phyloP scores from a whole-genome alignment of 2,888 invertebrate genomes.

The Pterostichus niger region DNA sequence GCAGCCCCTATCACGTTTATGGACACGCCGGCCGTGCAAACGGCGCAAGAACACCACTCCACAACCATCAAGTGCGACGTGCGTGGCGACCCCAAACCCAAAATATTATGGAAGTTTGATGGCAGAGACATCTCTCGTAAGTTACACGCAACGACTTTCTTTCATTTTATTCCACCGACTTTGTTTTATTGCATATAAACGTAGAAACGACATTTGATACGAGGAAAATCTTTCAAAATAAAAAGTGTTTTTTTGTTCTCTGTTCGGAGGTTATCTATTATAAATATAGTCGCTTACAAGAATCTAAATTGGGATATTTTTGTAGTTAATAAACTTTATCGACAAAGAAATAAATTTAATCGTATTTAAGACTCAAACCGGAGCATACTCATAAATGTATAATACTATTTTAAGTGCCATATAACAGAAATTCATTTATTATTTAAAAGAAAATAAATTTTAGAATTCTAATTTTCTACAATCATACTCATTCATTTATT shows the following conservation, averaged over 20 bases:
- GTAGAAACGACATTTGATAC: conserved; percentile 6
- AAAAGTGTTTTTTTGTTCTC: conserved; percentile 17
- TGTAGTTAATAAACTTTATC: too few species aligned
- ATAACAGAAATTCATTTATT: too few species aligned
- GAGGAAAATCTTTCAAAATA: conserved; percentile 2
- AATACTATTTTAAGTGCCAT: too few species aligned
- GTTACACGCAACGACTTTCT: conserved; percentile 8
- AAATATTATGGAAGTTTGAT: conserved; percentile 64
- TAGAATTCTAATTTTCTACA: too few species aligned
- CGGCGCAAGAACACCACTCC: conserved; percentile 58
- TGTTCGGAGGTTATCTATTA: neutral
- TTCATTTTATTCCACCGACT: neutral
- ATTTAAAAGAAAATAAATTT: too few species aligned
- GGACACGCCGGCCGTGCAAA: conserved; percentile 61
- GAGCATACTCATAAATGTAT: too few species aligned
- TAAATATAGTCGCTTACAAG: too few species aligned
- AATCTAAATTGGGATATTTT: too few species aligned
- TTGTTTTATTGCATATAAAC: conserved; percentile 49
- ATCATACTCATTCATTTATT: too few species aligned
- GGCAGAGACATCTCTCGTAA: conserved; percentile 59
- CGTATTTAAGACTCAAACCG: too few species aligned
- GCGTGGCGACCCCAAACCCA: conserved; percentile 65
- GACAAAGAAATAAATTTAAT: too few species aligned
- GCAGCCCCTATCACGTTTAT: conserved; percentile 61
- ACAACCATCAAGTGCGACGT: conserved; percentile 61